A percentile compares a stretch with the other conserved stretches of the same genome.
Conservation (phyloP, 2,113 vertebrate species). For the Spermophilus dauricus region DNA sequence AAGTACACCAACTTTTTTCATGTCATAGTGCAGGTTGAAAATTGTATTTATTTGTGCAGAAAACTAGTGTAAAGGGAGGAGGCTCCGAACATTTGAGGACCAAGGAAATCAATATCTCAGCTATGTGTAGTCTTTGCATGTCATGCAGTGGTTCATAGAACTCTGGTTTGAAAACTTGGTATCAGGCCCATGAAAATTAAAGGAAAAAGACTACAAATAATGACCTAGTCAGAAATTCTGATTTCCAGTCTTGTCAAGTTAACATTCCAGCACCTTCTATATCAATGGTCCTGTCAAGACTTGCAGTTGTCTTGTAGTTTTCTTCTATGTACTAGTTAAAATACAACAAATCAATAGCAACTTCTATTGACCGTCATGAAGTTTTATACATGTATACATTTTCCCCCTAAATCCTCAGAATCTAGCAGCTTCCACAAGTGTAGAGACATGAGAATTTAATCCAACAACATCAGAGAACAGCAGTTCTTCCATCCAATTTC, state of each 20-base stretch:
- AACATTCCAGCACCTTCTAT: background rate
- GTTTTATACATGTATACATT: background rate
- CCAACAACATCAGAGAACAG: constrained; percentile 46
- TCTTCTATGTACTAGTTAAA: constrained; percentile 34
- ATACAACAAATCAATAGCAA: background rate
- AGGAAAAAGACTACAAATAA: background rate
- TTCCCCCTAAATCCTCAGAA: background rate
- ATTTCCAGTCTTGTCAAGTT: background rate
- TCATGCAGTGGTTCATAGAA: background rate
- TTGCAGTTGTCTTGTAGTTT: background rate
- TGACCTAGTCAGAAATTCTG: background rate
- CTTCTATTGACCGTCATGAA: background rate
- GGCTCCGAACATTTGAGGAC: background rate
- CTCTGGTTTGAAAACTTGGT: background rate
- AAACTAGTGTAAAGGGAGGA: background rate
- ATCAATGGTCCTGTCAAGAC: background rate
- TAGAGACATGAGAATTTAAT: constrained; percentile 40
- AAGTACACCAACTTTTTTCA: background rate
- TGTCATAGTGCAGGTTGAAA: background rate
- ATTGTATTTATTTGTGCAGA: background rate
- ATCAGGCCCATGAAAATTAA: background rate
- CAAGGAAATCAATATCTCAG: constrained; percentile 25
- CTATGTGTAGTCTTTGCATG: background rate
- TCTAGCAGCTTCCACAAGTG: background rate
- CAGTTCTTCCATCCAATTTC: constrained; percentile 28